Evolutionary conservation across 2,113 vertebrate genomes (phyloP).

Genomic region (Chelonoidis abingdonii): DNA sequence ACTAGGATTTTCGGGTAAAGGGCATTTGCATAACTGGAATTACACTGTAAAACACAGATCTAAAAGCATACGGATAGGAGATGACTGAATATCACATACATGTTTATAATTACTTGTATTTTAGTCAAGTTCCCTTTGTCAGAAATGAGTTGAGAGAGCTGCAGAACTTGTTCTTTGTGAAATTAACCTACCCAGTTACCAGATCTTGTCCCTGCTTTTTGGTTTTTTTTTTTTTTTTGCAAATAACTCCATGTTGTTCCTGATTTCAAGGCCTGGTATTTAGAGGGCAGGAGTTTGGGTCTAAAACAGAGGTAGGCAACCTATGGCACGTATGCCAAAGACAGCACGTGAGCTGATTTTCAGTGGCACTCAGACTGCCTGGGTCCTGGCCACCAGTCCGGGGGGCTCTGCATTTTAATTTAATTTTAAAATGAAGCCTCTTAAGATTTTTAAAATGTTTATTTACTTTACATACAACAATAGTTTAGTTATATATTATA

Average conservation of each 20-base stretch:
- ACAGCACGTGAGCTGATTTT: no score
- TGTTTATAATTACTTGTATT: background rate
- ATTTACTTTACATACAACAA: no score
- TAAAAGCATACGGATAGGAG: background rate
- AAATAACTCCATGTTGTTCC: conserved; percentile 24
- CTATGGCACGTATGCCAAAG: no score
- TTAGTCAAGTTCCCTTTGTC: background rate
- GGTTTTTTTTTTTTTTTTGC: background rate
- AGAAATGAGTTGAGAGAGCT: background rate
- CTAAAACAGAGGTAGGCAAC: background rate
- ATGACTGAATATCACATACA: background rate
- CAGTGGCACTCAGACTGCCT: no score
- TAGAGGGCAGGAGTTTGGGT: conserved; percentile 21
- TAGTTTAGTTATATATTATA: no score
- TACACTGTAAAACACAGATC: background rate
- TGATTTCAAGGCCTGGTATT: conserved; percentile 51
- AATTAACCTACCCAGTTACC: background rate
- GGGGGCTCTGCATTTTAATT: no score
- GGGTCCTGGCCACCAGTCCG: no score
- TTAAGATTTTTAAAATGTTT: no score
- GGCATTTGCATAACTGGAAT: background rate
- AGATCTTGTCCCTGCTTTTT: fast-evolving
- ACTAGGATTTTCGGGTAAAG: background rate
- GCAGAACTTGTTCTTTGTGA: background rate
- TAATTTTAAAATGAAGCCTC: no score